These are phyloP conservation scores for Limulus polyphemus DNA, from an alignment of 2,888 invertebrate genomes.

Conservation along the genomic window DNA sequence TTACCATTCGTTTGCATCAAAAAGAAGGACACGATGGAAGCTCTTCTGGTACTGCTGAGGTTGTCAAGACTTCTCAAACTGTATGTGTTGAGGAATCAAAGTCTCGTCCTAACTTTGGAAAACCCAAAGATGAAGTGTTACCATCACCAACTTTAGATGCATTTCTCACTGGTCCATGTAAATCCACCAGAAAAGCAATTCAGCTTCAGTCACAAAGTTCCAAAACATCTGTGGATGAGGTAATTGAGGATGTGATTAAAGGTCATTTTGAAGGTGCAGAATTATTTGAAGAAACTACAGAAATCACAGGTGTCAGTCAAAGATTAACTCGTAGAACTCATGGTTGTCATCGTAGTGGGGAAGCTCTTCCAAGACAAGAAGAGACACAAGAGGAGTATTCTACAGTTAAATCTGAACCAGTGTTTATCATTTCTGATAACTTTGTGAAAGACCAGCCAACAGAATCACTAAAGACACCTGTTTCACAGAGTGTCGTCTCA, in stretches of 20 bases:
- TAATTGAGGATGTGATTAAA: slow-evolving; percentile 77
- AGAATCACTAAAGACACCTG: neutral
- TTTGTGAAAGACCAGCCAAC: neutral
- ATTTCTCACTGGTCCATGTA: slow-evolving; percentile 5
- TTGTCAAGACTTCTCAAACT: slow-evolving; percentile 25
- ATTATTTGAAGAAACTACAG: slow-evolving; percentile 6
- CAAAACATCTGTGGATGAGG: slow-evolving; percentile 66
- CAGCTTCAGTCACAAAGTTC: slow-evolving; percentile 40
- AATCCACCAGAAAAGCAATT: slow-evolving; percentile 28
- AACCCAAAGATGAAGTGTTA: slow-evolving; percentile 5
- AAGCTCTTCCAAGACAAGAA: slow-evolving; percentile 15
- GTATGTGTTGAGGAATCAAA: slow-evolving; percentile 20
- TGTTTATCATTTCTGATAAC: neutral
- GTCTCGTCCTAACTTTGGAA: slow-evolving; percentile 1
- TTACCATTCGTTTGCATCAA: slow-evolving; percentile 24
- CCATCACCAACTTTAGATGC: slow-evolving; percentile 4
- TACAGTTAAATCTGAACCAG: neutral
- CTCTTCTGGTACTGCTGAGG: slow-evolving; percentile 21
- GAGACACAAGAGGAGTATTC: neutral
- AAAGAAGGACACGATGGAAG: slow-evolving; percentile 24
- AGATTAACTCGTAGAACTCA: slow-evolving; percentile 20
- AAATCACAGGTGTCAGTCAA: neutral
- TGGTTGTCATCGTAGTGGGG: slow-evolving; percentile 23
- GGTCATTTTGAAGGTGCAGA: slow-evolving; percentile 38
- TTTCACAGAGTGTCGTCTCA: too few species aligned